A percentile compares a stretch with the other conserved stretches of the same genome.
Evolutionary conservation across 2,113 vertebrate genomes (phyloP).

Genomic region (Ammodytes dubius): DNA sequence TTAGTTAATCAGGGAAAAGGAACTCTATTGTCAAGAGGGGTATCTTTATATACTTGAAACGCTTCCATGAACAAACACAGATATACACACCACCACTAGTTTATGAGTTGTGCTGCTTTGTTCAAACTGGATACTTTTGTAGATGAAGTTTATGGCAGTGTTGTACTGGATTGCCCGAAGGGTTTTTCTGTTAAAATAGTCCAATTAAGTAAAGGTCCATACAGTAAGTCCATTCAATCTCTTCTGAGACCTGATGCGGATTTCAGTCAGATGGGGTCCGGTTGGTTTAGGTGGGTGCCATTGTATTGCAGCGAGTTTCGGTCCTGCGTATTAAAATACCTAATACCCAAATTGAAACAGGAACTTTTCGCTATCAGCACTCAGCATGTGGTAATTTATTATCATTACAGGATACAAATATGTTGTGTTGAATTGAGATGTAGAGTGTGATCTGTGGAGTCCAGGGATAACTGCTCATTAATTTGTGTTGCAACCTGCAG

Average conservation of each 20-base stretch:
- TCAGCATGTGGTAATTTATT: background rate
- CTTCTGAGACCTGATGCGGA: background rate
- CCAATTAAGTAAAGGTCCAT: background rate
- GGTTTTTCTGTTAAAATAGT: background rate
- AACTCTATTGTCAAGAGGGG: conserved; percentile 31
- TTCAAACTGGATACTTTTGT: background rate
- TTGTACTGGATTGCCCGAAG: background rate
- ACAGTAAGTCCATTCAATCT: background rate
- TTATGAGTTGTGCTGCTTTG: background rate
- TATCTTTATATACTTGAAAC: conserved; percentile 34
- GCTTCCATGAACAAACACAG: background rate
- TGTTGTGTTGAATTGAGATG: background rate
- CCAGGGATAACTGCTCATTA: background rate
- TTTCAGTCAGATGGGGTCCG: too few species aligned
- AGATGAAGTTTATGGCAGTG: background rate
- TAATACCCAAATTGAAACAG: background rate
- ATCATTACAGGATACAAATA: background rate
- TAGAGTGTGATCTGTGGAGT: background rate
- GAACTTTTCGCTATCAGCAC: background rate
- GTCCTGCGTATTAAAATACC: background rate
- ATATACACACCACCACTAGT: background rate
- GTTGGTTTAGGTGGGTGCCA: background rate
- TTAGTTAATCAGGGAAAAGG: conserved; percentile 59
- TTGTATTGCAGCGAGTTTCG: background rate
- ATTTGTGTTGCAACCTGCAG: background rate